A percentile compares a stretch with the other conserved stretches of the same genome.
These are phyloP conservation scores for Xenopus borealis DNA, from an alignment of 2,113 vertebrate genomes.

Conservation along the genomic window DNA sequence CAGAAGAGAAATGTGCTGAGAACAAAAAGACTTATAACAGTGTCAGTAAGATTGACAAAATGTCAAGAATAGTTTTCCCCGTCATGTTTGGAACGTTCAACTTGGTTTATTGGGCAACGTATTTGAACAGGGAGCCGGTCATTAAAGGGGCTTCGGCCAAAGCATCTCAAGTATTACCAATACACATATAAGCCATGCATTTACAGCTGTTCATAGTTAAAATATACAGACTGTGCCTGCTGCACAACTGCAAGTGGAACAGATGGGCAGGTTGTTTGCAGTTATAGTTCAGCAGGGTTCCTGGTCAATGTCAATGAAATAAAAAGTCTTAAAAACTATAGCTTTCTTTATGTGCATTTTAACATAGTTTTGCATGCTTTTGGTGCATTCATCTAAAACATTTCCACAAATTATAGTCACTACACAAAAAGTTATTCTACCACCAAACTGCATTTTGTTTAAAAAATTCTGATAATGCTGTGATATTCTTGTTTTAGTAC, in stretches of 20 bases:
- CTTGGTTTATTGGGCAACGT: conserved; percentile 96
- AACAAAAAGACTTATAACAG: conserved; percentile 98
- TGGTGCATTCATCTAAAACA: conserved; percentile 41
- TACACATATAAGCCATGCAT: conserved; percentile 64
- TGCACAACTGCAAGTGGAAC: too few species aligned
- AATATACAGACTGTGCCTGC: conserved; percentile 20
- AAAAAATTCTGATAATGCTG: too few species aligned
- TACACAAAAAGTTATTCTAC: too few species aligned
- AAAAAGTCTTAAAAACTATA: conserved; percentile 60
- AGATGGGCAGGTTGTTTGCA: too few species aligned
- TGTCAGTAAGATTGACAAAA: conserved; percentile 97
- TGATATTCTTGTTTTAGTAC: too few species aligned
- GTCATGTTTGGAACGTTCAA: conserved; percentile 96
- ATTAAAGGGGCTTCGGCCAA: conserved; percentile 85
- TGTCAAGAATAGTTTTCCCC: conserved; percentile 95
- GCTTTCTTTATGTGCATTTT: conserved; percentile 58
- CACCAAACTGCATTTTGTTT: too few species aligned
- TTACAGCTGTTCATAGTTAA: conserved; percentile 59
- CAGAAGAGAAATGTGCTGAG: conserved; percentile 80
- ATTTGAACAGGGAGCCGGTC: conserved; percentile 93
- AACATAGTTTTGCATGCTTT: conserved; percentile 61
- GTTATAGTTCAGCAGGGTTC: background rate
- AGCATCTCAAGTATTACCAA: conserved; percentile 56
- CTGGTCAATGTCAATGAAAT: conserved; percentile 60
- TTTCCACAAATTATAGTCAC: conserved; percentile 47